Conservation (phyloP, 2,797 vertebrate species). For the Fistularia commersonii region DNA sequence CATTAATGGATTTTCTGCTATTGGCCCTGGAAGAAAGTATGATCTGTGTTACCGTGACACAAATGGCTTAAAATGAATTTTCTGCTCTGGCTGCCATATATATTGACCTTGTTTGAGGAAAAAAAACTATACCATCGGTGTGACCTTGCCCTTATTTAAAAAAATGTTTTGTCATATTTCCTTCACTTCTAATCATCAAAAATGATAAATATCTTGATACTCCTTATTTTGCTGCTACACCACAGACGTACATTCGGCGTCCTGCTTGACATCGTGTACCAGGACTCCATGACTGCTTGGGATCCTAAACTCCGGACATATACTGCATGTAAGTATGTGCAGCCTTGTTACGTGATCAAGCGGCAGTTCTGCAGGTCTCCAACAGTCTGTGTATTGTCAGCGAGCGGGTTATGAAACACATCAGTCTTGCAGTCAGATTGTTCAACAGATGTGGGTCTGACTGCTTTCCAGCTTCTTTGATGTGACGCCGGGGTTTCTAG, state of each 20-base stretch:
- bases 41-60: constrained; percentile 16
- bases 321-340: constrained; percentile 1
- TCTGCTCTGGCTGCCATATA: constrained; percentile 8
- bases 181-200: too few species aligned
- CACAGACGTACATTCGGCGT: background rate
- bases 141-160: background rate
- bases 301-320: constrained; percentile 31
- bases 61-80: constrained; percentile 15
- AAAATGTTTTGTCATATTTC: constrained; percentile 3
- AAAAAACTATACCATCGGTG: constrained; percentile 9
- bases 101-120: constrained; percentile 17
- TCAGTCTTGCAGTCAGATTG: constrained; percentile 48
- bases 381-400: constrained; percentile 47
- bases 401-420: constrained; percentile 45
- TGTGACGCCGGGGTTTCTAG: constrained; percentile 49
- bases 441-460: constrained; percentile 56
- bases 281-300: constrained; percentile 24
- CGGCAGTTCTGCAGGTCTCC: constrained; percentile 34
- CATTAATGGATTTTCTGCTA: constrained; percentile 43
- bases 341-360: constrained; percentile 25
- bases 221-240: background rate
- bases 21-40: constrained; percentile 18
- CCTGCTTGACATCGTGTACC: constrained; percentile 2
- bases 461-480: constrained; percentile 53
- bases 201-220: background rate